A percentile compares a stretch with the other conserved stretches of the same genome.
phyloP scores from a whole-genome alignment of 2,888 invertebrate species.

The Allacma fusca region DNA sequence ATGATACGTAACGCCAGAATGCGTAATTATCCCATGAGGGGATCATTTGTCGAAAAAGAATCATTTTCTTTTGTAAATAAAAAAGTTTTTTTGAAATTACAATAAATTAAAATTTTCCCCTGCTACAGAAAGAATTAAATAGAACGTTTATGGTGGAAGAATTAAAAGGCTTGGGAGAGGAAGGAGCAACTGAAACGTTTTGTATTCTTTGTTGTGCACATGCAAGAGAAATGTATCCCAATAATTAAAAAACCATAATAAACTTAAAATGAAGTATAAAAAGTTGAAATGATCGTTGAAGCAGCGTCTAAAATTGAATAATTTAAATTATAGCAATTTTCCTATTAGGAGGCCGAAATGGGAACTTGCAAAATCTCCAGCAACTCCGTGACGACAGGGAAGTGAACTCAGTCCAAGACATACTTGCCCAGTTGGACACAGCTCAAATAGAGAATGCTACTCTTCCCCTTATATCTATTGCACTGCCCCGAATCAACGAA shows the following conservation, averaged over 20 bases:
- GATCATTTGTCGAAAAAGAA: no score
- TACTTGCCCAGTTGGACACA: conserved; percentile 40
- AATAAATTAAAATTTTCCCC: no score
- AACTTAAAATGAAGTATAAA: not conserved
- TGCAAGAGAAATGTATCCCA: no score
- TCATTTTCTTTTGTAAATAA: no score
- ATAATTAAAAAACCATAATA: not conserved
- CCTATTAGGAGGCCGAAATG: conserved; percentile 44
- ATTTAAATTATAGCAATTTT: conserved; percentile 45
- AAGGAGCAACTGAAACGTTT: no score
- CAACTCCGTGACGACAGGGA: conserved; percentile 37
- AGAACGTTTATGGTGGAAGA: no score
- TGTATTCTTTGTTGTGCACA: no score
- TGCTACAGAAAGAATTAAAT: no score
- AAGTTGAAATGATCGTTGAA: not conserved
- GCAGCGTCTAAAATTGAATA: conserved; percentile 38
- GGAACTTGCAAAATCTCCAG: conserved; percentile 19
- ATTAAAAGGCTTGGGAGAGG: no score
- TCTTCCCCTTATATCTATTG: conserved; percentile 29
- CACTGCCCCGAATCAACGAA: conserved; percentile 31
- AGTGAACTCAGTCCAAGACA: conserved; percentile 43
- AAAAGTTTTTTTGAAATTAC: no score
- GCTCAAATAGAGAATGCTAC: conserved; percentile 40
- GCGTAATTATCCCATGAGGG: no score
- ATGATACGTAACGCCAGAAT: no score